These are phyloP conservation scores for Ceratina australensis DNA, from an alignment of 1,140 invertebrate species.

Conservation along the genomic window DNA sequence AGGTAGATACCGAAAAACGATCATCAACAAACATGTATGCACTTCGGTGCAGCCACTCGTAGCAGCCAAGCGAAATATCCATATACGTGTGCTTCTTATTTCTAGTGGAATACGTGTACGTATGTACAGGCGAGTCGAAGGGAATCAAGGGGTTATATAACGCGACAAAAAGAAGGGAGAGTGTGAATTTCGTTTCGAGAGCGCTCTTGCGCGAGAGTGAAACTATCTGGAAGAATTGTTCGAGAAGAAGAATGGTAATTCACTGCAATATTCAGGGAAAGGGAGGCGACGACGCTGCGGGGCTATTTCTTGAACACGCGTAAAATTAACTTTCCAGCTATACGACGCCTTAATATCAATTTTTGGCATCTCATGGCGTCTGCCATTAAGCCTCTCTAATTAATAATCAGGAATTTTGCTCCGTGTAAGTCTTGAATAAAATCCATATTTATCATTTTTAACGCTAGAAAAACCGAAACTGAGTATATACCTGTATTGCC, in stretches of 20 bases:
- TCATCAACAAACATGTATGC: too few relatives aligned
- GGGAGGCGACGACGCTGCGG: not conserved
- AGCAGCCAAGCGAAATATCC: not conserved
- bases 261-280: not conserved
- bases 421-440: not conserved
- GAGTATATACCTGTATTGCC: too few relatives aligned
- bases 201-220: not conserved
- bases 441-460: too few relatives aligned
- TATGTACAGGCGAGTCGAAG: not conserved
- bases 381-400: not conserved
- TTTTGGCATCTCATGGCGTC: not conserved
- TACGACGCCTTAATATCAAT: not conserved
- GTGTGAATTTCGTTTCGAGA: slow-evolving; percentile 14
- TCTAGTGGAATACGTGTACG: too few relatives aligned
- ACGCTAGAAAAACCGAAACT: too few relatives aligned
- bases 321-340: slow-evolving; percentile 23
- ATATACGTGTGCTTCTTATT: not conserved
- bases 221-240: not conserved
- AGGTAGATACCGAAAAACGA: too few relatives aligned
- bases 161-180: not conserved
- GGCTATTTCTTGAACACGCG: slow-evolving; percentile 9
- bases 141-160: not conserved
- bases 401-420: not conserved
- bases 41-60: not conserved
- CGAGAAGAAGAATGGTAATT: not conserved